Conservation (phyloP, 2,797 vertebrate genomes). For the Tangara arthus region DNA sequence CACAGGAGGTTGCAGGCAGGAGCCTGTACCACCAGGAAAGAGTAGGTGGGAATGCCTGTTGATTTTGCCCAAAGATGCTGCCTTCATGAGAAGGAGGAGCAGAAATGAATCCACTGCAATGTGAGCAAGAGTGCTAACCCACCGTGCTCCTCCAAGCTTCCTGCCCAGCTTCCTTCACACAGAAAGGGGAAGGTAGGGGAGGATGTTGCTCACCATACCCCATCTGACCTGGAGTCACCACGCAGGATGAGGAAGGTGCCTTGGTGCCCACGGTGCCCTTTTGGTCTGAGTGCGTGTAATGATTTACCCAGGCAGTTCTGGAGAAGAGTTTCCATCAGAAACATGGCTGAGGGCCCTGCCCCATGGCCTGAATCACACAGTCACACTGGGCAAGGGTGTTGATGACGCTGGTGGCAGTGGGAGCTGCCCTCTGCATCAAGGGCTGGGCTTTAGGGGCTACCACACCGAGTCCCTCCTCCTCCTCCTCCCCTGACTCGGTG, state of each 20-base stretch:
- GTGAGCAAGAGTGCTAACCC: background rate
- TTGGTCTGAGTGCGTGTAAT: background rate
- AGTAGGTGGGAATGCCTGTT: background rate
- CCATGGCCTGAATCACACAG: background rate
- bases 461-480: background rate
- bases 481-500: fast-evolving
- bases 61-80: background rate
- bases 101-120: background rate
- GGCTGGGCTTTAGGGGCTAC: background rate
- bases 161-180: background rate
- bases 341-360: background rate
- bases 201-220: background rate
- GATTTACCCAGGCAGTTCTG: background rate
- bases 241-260: fast-evolving
- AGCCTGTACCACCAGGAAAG: background rate
- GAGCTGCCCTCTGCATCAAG: background rate
- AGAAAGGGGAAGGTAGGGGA: background rate
- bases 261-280: background rate
- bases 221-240: background rate
- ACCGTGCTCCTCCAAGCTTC: background rate
- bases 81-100: background rate
- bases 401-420: fast-evolving
- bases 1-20: background rate
- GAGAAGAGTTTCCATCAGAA: background rate
- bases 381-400: background rate